Conservation (phyloP, 2,113 vertebrate species). For the Pygoscelis adeliae region DNA sequence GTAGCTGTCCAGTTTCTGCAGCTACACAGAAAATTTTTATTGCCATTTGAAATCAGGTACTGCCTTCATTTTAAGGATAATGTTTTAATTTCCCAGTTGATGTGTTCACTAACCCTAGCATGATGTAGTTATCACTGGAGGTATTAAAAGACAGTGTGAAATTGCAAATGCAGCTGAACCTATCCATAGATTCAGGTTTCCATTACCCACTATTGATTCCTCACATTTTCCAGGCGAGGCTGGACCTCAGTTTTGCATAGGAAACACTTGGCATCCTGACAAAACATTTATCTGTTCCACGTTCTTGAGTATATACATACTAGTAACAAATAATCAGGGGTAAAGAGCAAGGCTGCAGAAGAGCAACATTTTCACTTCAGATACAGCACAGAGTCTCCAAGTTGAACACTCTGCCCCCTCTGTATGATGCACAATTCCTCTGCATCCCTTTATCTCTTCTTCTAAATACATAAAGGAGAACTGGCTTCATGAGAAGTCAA, state of each 20-base stretch:
- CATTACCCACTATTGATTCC: background rate
- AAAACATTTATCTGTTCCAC: background rate
- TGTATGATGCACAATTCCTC: background rate
- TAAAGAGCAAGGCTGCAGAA: background rate
- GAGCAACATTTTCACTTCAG: background rate
- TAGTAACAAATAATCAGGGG: background rate
- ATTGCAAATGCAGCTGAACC: background rate
- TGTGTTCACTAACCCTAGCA: background rate
- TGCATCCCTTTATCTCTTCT: background rate
- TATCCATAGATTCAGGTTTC: background rate
- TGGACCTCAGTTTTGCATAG: background rate
- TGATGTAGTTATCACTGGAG: background rate
- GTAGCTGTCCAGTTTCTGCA: background rate
- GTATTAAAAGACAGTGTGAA: background rate
- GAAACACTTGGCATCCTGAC: background rate
- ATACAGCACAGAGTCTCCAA: background rate
- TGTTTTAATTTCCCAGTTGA: background rate
- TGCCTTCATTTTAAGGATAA: background rate
- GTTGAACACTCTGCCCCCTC: background rate
- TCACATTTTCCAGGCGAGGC: background rate
- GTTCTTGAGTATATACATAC: background rate
- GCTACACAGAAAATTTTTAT: background rate
- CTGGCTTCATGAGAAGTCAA: background rate
- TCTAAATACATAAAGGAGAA: background rate
- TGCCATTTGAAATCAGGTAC: background rate